Evolutionary conservation across 2,113 vertebrate species (phyloP), one percentile per base, ranked within the genome.

Genomic region (Myrmecobius fasciatus): DNA sequence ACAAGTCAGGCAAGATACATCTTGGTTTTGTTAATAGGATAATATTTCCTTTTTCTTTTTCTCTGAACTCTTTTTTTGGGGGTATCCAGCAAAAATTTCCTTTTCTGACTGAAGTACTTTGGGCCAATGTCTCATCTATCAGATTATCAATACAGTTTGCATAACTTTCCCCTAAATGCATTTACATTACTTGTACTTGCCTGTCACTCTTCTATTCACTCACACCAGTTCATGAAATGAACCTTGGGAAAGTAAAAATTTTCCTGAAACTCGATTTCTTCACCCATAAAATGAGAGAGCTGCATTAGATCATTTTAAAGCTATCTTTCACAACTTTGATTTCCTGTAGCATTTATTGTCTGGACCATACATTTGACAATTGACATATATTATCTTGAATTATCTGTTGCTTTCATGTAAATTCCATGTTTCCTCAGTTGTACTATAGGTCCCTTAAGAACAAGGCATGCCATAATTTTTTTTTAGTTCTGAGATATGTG

Each of bases 131-230:
- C 54, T 95, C 49, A 43, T 67, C 95, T 43, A 31, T 25, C 53
- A 93, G 24, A 2, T 52, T 52, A 9, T n/a, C 36, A 75, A n/a
- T 75, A 75, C 14, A n/a, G 31, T 83, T 36, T 46, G 31, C 25
- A 28, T 46, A 54, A 36, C n/a, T 52, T 90, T 88, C 36, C 83
- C 75, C 17, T 67, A 90, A 91, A 91, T 2, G 3, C 75, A 83
- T 93, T 96, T 92, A 3, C 10, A 90, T 47, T 89, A 56, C 92
- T 92, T 25, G 94, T 48, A 93, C 96, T 93, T 95, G 52, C 28
- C n/a, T 94, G n/a, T 10, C 48, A 93, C 28, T 96, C 95, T 95
- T 93, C 94, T 94, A 36, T 36, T 88, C 49, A 49, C 8, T 24
- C 25, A 47, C 10, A 25, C 67, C 90, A 47, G 0, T 28, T 60